Percentiles rank a stretch among this genome's conserved stretches.
These are phyloP conservation scores for Hydrocynus forskahlii DNA, from an alignment of 2,797 vertebrate species.

Conservation along the genomic window DNA sequence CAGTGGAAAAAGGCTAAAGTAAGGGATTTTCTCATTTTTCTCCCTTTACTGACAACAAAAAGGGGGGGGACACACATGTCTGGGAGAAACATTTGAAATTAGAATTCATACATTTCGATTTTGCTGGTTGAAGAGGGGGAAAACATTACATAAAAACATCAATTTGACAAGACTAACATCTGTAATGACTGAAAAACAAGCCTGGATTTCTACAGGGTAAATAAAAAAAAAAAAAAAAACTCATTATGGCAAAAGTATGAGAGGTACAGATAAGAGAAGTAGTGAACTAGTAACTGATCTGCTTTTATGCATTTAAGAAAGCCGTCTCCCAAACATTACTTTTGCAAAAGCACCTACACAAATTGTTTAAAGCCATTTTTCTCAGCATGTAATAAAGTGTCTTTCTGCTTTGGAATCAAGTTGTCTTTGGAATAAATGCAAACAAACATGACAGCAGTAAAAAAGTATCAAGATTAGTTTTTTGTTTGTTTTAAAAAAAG, in stretches of 20 bases:
- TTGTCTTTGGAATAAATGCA: no score
- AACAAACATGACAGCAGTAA: no score
- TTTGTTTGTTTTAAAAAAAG: no score
- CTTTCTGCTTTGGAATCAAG: no score
- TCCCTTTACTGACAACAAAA: constrained; percentile 60
- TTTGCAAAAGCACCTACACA: no score
- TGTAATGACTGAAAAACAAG: neutral
- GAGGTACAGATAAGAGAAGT: no score
- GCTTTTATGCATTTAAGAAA: neutral
- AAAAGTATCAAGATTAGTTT: no score
- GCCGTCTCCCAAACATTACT: neutral
- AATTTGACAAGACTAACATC: constrained; percentile 24
- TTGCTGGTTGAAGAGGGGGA: constrained; percentile 40
- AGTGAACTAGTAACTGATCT: no score
- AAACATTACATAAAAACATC: constrained; percentile 14
- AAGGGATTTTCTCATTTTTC: constrained; percentile 48
- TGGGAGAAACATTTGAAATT: constrained; percentile 43
- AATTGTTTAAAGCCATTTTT: no score
- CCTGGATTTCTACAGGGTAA: neutral
- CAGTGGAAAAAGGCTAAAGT: constrained; percentile 36
- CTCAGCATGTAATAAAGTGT: no score
- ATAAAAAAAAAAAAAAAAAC: neutral
- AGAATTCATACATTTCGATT: constrained; percentile 33
- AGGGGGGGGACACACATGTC: constrained; percentile 57
- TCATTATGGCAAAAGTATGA: neutral